Evolutionary conservation across 1,140 invertebrate species (phyloP), one percentile per base, ranked within the genome.

Genomic region (Leptoteleia sp.): DNA sequence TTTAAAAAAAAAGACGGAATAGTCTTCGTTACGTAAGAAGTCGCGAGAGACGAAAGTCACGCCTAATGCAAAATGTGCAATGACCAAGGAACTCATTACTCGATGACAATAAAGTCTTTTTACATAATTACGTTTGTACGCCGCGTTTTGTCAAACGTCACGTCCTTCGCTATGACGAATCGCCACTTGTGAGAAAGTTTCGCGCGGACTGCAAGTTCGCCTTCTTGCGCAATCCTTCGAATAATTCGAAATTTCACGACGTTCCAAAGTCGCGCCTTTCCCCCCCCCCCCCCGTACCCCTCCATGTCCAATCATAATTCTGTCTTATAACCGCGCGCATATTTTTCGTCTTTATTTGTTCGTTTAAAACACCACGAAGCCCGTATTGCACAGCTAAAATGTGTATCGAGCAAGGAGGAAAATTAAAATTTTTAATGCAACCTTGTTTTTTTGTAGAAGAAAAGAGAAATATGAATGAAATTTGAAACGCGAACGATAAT

Each of bases 51-150:
- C 16, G 22, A 25, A 25, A 25, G 22, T 25, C 22, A 25, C 22
- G 22, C 22, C 52, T 29, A 37, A 48, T 38, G 22, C 31, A 40
- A 68, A 68, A 59, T 29, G 42, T 19, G 5, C 43, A 40, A 50
- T 48, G 65, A 48, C 52, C 27, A 40, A 12, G 31, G 19, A 59
- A 70, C 52, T 59, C 42, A 47, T 59, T 59, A 40, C 33, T 4
- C 52, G 17, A 42, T 31, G 12, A 33, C 19, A 59, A 57, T 59
- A 33, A 16, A 50, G 7, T 33, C 47, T 27, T 48, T 57, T 54
- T 35, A n/a, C 6, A 48, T 68, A 47, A 68, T 57, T 68, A 29
- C 50, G 31, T 67, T 68, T 57, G 33, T 38, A 68, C 33, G 42
- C 50, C 13, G 27, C 13, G 15, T 68, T 70, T 59, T 33, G 12